Conservation (phyloP, 2,888 invertebrate species). For the Aquatica leii region DNA sequence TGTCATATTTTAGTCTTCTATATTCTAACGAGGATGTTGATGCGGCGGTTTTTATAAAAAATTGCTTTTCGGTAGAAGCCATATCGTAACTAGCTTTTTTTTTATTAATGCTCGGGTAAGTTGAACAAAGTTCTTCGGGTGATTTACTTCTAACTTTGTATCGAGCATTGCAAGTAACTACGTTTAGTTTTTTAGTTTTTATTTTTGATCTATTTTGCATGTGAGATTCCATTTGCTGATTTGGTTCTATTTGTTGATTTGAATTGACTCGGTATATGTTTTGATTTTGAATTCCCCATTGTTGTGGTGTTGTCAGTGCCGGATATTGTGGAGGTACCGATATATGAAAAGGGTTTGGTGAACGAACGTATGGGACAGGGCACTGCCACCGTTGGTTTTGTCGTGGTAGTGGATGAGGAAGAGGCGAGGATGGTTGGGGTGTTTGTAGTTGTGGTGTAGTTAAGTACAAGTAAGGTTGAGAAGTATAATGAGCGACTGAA, state of each 20-base stretch:
- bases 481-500: conserved; percentile 15
- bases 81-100: neutral
- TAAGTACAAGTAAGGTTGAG: conserved; percentile 21
- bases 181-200: conserved; percentile 31
- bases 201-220: conserved; percentile 23
- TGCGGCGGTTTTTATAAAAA: conserved; percentile 5
- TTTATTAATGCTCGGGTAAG: neutral
- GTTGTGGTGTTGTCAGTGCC: neutral
- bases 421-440: neutral
- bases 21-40: conserved; percentile 23
- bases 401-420: conserved; percentile 1
- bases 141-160: conserved; percentile 27
- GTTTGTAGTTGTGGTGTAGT: conserved; percentile 9
- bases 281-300: conserved; percentile 22
- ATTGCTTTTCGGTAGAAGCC: conserved; percentile 6
- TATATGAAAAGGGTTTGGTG: neutral
- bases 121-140: conserved; percentile 11
- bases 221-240: conserved; percentile 14
- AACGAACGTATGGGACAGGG: conserved; percentile 13
- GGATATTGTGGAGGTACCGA: neutral
- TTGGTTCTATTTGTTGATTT: conserved; percentile 19
- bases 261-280: conserved; percentile 18
- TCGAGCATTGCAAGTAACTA: conserved; percentile 19
- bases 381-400: conserved; percentile 22
- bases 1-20: conserved; percentile 13